Evolutionary conservation across 2,113 vertebrate species (phyloP), one percentile per base, ranked within the genome.

Genomic region (Mustela nigripes): DNA sequence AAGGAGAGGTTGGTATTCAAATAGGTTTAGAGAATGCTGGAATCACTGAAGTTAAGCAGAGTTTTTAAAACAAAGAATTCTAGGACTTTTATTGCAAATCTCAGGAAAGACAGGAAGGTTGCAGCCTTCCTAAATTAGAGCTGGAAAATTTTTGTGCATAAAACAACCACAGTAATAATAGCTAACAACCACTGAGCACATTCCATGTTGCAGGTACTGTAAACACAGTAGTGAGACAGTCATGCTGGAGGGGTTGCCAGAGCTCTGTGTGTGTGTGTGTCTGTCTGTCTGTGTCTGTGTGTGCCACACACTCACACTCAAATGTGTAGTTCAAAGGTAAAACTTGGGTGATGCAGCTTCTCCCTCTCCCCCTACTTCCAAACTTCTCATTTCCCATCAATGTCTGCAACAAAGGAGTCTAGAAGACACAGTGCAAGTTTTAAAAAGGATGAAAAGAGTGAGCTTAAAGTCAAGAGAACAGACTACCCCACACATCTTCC

Each of bases 151-250:
- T 93, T 88, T 87, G 22, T 62, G 31, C 11, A 39, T 53, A 95
- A 91, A 95, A 92, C 6, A 87, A 65, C 24, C 28, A 53, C 33
- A 86, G 50, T 28, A 86, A 31, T 48, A 79, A 91, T n/a, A 53
- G 36, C 58, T 53, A 79, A 89, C 12, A 58, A 21, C 16, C 24
- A 67, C 1, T 4, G 15, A 84, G 36, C 16, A 85, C 22, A 16
- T 53, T 53, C 74, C 86, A n/a, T 33, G 48, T 14, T 60, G 14
- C n/a, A 71, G n/a, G 50, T 16, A 45, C 53, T 91, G 36, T 85
- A 78, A 73, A 78, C 39, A 56, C 5, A 9, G n/a, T 56, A 6
- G 3, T 58, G 11, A 92, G 31, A 21, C 21, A 33, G 45, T 63
- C 31, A 56, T 39, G 36, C n/a, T 79, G 48, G 42, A 62, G 83